Conservation (phyloP, 1,140 invertebrate species). For the Euura saliciscinereae region DNA sequence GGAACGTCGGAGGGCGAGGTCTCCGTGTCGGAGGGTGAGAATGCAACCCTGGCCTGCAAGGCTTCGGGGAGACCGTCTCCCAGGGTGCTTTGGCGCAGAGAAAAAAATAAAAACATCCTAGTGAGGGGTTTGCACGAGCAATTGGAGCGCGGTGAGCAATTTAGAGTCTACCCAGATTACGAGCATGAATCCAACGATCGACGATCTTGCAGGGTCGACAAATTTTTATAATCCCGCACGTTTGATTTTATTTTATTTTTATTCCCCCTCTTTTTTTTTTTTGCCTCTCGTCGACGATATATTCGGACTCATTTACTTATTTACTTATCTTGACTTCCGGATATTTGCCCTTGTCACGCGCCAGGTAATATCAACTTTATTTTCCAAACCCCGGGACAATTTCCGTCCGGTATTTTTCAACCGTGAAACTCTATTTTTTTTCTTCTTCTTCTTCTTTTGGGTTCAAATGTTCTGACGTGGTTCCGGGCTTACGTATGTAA, state of each 20-base stretch:
- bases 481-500: no score
- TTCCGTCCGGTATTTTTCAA: neutral
- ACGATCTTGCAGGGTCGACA: no score
- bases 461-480: no score
- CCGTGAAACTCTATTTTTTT: neutral
- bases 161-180: no score
- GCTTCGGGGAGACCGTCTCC: conserved; percentile 67
- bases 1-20: conserved; percentile 67
- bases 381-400: neutral
- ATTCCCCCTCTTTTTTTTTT: neutral
- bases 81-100: conserved; percentile 62
- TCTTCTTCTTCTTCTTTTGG: no score
- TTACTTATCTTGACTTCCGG: conserved; percentile 6
- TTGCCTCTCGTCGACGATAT: neutral
- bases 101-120: conserved; percentile 51
- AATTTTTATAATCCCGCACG: no score
- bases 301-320: neutral
- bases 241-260: no score
- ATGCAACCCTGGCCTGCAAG: conserved; percentile 70
- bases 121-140: conserved; percentile 44
- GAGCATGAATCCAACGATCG: no score
- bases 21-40: conserved; percentile 69
- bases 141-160: conserved; percentile 38
- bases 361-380: neutral
- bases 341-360: conserved; percentile 1